phyloP scores from a whole-genome alignment of 2,113 vertebrate genomes.

The Chloropsis cyanopogon region DNA sequence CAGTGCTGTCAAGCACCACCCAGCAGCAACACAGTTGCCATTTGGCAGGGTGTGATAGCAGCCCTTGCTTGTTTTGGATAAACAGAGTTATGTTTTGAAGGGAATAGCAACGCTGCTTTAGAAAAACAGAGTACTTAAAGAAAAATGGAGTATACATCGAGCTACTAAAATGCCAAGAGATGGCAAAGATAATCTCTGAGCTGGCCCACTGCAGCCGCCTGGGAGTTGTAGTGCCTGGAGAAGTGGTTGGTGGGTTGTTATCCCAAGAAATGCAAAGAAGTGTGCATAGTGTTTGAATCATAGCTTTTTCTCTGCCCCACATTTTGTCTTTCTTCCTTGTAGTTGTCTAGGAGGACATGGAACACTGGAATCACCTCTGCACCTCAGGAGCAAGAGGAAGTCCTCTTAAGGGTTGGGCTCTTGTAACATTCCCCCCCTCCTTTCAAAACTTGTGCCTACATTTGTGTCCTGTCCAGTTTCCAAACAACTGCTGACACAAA shows the following conservation, averaged over 20 bases:
- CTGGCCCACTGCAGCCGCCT: background rate
- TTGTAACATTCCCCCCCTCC: background rate
- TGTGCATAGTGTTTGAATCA: background rate
- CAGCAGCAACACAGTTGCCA: background rate
- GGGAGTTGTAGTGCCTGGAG: background rate
- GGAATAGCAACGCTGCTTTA: background rate
- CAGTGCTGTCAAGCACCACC: background rate
- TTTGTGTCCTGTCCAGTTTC: background rate
- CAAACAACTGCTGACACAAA: background rate
- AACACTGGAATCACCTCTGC: background rate
- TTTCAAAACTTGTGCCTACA: background rate
- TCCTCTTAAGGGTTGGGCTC: background rate
- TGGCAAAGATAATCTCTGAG: background rate
- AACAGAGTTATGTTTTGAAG: constrained; percentile 2
- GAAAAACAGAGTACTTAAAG: background rate
- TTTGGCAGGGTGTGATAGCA: background rate
- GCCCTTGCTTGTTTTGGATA: constrained; percentile 1
- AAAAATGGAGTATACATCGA: background rate
- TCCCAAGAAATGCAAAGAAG: background rate
- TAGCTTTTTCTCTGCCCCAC: background rate
- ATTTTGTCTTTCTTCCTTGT: background rate
- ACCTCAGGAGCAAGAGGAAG: background rate
- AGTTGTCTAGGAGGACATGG: background rate
- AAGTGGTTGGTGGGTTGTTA: background rate
- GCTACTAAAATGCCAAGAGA: background rate